Conservation (phyloP, 2,888 invertebrate genomes). For the Sminthurinus aureus region DNA sequence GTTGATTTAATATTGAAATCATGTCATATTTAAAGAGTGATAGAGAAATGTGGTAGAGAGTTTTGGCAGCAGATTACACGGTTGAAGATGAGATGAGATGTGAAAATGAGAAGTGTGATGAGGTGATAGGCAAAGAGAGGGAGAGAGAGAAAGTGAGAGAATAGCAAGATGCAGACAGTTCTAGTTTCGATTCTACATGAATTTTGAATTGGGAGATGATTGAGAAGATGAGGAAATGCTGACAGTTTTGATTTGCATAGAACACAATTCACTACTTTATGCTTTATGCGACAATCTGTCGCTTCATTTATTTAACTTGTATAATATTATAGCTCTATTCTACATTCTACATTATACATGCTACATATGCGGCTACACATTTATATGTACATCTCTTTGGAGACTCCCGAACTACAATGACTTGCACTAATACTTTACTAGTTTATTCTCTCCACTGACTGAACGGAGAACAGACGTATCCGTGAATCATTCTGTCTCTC, state of each 20-base stretch:
- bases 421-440: no score
- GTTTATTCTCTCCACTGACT: no score
- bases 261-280: constrained; percentile 36
- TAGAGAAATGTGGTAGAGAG: neutral
- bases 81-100: neutral
- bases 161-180: neutral
- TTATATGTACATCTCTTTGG: neutral
- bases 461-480: neutral
- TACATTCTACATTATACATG: neutral
- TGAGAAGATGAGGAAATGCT: constrained; percentile 33
- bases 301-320: constrained; percentile 26
- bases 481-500: constrained; percentile 18
- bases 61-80: constrained; percentile 8
- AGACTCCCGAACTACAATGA: no score
- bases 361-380: neutral
- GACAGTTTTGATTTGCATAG: constrained; percentile 39
- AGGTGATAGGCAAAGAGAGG: neutral
- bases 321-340: neutral
- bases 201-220: constrained; percentile 10
- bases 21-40: neutral
- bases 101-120: neutral
- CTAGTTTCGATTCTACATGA: neutral
- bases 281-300: constrained; percentile 30
- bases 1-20: constrained; percentile 12
- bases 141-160: neutral